phyloP scores from a whole-genome alignment of 92 coral and sea anemone genomes.

The Zoanthus gigantus region DNA sequence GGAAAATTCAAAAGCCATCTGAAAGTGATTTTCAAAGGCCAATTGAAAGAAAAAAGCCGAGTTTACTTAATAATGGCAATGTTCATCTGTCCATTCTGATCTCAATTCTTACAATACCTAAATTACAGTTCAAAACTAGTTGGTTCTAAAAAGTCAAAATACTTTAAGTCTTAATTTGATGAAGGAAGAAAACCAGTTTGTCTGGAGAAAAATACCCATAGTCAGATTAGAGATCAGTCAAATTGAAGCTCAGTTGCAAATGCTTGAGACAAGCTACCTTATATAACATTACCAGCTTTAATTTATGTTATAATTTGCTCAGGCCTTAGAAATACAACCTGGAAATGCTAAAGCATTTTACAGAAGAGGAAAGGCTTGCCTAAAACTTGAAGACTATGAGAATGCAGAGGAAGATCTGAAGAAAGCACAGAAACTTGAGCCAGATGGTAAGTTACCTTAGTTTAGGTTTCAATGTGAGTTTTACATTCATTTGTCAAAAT shows the following conservation, averaged over 20 bases:
- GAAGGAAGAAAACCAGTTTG: too few species aligned
- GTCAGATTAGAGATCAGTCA: too few species aligned
- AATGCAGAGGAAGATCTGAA: slow-evolving; percentile 81
- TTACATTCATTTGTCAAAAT: background rate
- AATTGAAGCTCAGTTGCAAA: background rate
- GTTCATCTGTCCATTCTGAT: too few species aligned
- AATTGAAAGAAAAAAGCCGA: too few species aligned
- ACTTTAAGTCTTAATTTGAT: too few species aligned
- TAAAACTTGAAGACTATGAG: slow-evolving; percentile 74
- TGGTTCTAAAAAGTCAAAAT: too few species aligned
- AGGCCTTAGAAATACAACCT: slow-evolving; percentile 87
- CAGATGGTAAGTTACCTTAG: slow-evolving; percentile 66
- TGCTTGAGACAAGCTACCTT: background rate
- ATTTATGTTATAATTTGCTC: background rate
- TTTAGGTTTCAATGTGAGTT: background rate
- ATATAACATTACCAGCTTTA: background rate
- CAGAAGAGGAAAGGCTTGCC: slow-evolving; percentile 87
- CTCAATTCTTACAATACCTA: too few species aligned
- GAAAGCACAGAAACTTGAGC: slow-evolving; percentile 82
- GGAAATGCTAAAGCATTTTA: slow-evolving; percentile 89
- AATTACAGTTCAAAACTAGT: too few species aligned
- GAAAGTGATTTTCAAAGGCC: too few species aligned
- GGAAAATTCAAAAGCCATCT: too few species aligned
- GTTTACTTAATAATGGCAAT: too few species aligned
- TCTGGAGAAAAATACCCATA: too few species aligned